Evolutionary conservation across 2,888 invertebrate species (phyloP), one percentile per base, ranked within the genome.

Genomic region (Toxonevra muliebris): DNA sequence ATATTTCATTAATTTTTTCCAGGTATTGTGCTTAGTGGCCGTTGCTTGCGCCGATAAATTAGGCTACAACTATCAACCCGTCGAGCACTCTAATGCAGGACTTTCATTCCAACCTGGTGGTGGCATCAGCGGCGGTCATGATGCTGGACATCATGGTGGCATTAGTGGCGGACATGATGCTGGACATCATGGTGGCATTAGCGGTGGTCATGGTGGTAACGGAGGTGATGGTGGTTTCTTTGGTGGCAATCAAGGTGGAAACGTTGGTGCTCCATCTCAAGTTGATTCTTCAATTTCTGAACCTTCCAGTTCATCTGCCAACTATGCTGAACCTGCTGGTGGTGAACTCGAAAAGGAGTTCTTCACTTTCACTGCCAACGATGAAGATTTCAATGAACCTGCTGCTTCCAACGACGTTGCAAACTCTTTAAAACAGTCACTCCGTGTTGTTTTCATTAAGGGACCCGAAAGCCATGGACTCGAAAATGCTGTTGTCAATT

Each of bases 61-160:
- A 30, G 81, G 81, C 69, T 81, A 81, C 68, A 80, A 81, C 75
- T 81, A 82, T 68, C 72, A 73, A 58, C 82, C 19, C 63, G n/a
- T 63, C 63, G 3, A 63, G 63, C 59, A 19, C 5, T 17, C 61
- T 60, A 19, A 67, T 48, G 58, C 11, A 20, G 54, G 17, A 11
- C 5, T 57, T 59, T 58, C 15, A 50, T 30, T 52, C 17, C 17
- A 45, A 41, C 15, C 43, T 19, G 41, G 55, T 52, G 60, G 65
- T 52, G 52, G 42, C 8, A 45, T n/a, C 40, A 12, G 60, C 17
- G 59, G 65, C 1, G 54, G 62, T 50, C 17, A 30, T 20, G 43
- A 30, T 15, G 19, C 15, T 20, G 40, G 62, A 3, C 11, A 15
- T 19, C 11, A 13, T 11, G 63, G 65, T 45, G 61, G 50, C 17